Evolutionary conservation across 2,113 vertebrate species (phyloP), one percentile per base, ranked within the genome.

Genomic region (Bettongia penicillata): DNA sequence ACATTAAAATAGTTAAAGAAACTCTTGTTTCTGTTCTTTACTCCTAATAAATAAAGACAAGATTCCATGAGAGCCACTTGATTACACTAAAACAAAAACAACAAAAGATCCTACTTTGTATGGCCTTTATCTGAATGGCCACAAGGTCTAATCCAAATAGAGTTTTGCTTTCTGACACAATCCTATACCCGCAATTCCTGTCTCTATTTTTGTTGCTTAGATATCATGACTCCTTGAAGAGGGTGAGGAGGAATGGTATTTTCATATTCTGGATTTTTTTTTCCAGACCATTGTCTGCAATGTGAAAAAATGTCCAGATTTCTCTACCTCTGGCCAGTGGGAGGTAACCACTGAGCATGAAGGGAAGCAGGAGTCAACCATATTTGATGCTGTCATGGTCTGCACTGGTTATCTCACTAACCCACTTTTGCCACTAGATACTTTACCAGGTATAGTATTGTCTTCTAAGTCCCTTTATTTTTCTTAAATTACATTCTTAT

Each of bases 351-450:
- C 98, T 0, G 98, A 98, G 95, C 97, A 28, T 0, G 97, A 98
- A 6, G 99, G 99, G 53, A 98, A 98, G 84, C 98, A 98, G 96
- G 98, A 99, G 94, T 96, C 57, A 0, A 97, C 98, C 0, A 0
- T 99, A 93, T 99, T 99, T 84, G 99, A 99, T 0, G 99, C 98
- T 0, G 98, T 99, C 93, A 97, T 99, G 96, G 99, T 99, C 96
- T 99, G 99, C 98, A 98, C 98, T 0, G 99, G 99, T 48, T 99
- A 98, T 52, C 99, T 99, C 95, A 99, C 98, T 0, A 55, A 98
- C 0, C 99, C 99, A 0, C 49, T 98, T 50, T 94, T 98, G 89
- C 99, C 99, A 0, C 97, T 99, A 94, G 97, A 96, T 61, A 95
- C 98, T 84, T 99, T 99, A 96, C 98, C 99, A 98, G 99, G 99